These are phyloP conservation scores for Lophotriccus pileatus DNA, from an alignment of 2,797 vertebrate species.

Conservation along the genomic window DNA sequence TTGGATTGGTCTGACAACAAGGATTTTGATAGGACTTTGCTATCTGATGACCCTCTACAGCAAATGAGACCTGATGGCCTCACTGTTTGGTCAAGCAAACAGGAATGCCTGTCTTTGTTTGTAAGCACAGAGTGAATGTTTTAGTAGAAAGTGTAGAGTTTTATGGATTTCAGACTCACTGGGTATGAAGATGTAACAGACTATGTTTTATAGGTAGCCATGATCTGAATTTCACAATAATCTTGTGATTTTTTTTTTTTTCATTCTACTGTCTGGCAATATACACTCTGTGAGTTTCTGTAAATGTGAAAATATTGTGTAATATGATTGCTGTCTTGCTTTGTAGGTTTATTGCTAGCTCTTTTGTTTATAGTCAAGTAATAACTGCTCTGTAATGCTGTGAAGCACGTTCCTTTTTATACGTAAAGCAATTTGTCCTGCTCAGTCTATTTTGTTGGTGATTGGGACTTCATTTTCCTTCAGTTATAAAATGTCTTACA, in stretches of 20 bases:
- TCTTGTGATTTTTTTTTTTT: not conserved
- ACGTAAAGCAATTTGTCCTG: not conserved
- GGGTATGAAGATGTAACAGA: not conserved
- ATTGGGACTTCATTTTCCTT: not conserved
- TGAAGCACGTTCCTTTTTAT: not conserved
- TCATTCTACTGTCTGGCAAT: constrained; percentile 32
- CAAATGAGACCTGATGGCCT: not conserved
- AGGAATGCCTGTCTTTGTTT: not conserved
- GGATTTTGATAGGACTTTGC: not conserved
- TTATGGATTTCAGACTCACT: not conserved
- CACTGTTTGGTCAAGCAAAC: not conserved
- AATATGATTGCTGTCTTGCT: not conserved
- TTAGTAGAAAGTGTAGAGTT: not conserved
- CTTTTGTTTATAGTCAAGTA: not conserved
- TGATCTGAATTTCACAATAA: not conserved
- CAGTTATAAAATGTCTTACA: not conserved
- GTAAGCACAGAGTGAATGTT: not conserved
- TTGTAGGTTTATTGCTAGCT: not conserved
- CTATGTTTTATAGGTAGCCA: not conserved
- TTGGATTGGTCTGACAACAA: not conserved
- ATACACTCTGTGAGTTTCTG: constrained; percentile 25
- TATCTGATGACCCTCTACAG: not conserved
- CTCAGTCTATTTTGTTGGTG: not conserved
- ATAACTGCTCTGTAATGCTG: not conserved
- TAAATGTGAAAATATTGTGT: not conserved